Base-by-base conservation (phyloP, 2,888 invertebrate genomes). In the Cenopis cana region DNA sequence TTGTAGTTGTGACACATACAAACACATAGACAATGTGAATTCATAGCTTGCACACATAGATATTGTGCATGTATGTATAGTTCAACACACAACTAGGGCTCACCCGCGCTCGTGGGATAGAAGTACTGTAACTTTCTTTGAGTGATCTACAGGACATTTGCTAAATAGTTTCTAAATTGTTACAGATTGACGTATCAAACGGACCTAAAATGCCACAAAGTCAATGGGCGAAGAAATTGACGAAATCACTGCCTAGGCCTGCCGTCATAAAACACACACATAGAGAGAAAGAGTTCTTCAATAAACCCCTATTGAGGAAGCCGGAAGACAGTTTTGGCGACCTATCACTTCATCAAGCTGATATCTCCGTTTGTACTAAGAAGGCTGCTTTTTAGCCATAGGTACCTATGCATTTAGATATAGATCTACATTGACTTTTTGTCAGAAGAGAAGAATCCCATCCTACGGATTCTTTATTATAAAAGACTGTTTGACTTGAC, bases 291-390 rank as follows among this genome's bases (percentile, higher is more conserved):
- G 82, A 81, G 66, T 70, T 76, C 36, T 74, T 76, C 0, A 85
- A 81, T 64, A 85, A 82, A 73, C 73, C 74, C 24, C 60, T 80
- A n/a, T 50, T 75, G 3, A 74, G 77, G 10, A 77, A 77, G 50
- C 78, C 81, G 70, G 89, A 90, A 71, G 84, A 89, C 41, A 91
- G 90, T 76, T 88, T 88, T 79, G 85, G 79, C 49, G 82, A 88
- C 68, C 80, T 90, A 0, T 78, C 90, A 18, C 81, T 84, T 41
- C 81, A 83, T 46, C 90, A 90, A 76, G 90, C 91, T 65, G 90
- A 91, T 74, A 74, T 91, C 0, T 91, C 90, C 56, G 80, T 90
- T 57, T 90, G 88, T 71, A 89, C 83, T n/a, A 80, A 87, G 74
- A 88, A 88, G 75, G 78, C 84, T 72, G 89, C 89, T 67, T 82